Base-by-base conservation (phyloP, 1,140 invertebrate genomes). In the Hypothenemus hampei region DNA sequence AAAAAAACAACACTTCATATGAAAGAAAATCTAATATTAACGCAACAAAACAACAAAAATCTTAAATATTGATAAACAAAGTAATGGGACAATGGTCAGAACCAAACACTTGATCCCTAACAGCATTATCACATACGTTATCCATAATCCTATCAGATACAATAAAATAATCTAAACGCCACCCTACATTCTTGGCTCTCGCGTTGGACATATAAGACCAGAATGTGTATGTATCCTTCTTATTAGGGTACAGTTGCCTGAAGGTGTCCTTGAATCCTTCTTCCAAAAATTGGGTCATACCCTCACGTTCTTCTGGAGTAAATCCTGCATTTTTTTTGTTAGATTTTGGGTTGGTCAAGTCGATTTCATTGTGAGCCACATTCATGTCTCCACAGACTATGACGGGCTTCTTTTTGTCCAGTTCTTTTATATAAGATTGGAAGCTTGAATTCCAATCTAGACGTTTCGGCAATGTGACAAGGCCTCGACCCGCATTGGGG, bases 381-480 rank as follows among this genome's bases (percentile, higher is more conserved):
- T 99, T 99, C 78, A 99, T 84, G 73, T 99, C 97, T 1, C 97
- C 96, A 70, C 87, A 92, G 58, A 97, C 79, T 40, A 99, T 87
- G 0, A 98, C 91, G 11, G 95, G 92, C 72, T 99, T 99, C 41
- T 87, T 85, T 50, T 79, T 75, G 74, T 98, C 91, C 15, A 98
- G 75, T 40, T 84, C 73, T 64, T 87, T 83, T 6, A 98, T 69
- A 69, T 87, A 85, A 15, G 81, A 76, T 54, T 82, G 78, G 67
- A 98, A 93, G 19, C 80, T 75, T 57, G 83, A 74, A 71, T 99
- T 94, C 93, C 94, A 99, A 64, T 90, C 77, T 69, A 92, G 79
- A 66, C 93, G 81, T 74, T 94, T 93, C 5, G 86, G 81, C 54
- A 98, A 71, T 15, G 91, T 91, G 21, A 93, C 83, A 54, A 98